Percentiles rank a stretch among this genome's conserved stretches.
Conservation (phyloP, 2,888 invertebrate species). For the Andricus curvator region DNA sequence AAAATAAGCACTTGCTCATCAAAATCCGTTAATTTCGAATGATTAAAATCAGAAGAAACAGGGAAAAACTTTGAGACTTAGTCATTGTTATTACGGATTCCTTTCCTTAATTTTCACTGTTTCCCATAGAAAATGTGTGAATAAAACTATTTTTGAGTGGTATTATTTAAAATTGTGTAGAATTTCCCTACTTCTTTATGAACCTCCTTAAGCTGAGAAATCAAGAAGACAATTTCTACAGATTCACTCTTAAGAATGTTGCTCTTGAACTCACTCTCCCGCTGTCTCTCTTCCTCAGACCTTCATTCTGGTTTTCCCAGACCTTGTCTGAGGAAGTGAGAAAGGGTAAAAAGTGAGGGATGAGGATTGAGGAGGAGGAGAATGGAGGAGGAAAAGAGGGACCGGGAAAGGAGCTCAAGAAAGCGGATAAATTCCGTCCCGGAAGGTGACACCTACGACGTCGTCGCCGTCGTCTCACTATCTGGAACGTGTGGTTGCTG, state of each 20-base stretch:
- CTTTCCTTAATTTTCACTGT: too few relatives aligned
- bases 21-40: too few relatives aligned
- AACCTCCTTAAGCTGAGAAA: neutral
- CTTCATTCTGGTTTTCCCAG: constrained; percentile 39
- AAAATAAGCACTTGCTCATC: too few relatives aligned
- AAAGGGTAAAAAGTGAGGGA: neutral
- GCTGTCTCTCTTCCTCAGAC: constrained; percentile 18
- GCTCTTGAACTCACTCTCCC: constrained; percentile 34
- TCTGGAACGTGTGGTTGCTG: constrained; percentile 64
- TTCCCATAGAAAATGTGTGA: too few relatives aligned
- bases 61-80: too few relatives aligned
- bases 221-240: constrained; percentile 28
- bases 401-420: constrained; percentile 37
- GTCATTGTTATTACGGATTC: too few relatives aligned
- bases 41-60: too few relatives aligned
- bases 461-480: constrained; percentile 48
- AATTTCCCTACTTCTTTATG: neutral
- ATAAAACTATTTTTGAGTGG: too few relatives aligned
- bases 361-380: constrained; percentile 5
- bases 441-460: constrained; percentile 44
- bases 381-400: constrained; percentile 15
- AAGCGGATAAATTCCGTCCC: constrained; percentile 38
- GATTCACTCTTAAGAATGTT: constrained; percentile 40
- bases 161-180: too few relatives aligned
- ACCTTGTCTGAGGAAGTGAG: constrained; percentile 14